Percentiles rank a stretch among this genome's conserved stretches.
phyloP scores from a whole-genome alignment of 2,888 invertebrate genomes.

The Nycteola revayana region DNA sequence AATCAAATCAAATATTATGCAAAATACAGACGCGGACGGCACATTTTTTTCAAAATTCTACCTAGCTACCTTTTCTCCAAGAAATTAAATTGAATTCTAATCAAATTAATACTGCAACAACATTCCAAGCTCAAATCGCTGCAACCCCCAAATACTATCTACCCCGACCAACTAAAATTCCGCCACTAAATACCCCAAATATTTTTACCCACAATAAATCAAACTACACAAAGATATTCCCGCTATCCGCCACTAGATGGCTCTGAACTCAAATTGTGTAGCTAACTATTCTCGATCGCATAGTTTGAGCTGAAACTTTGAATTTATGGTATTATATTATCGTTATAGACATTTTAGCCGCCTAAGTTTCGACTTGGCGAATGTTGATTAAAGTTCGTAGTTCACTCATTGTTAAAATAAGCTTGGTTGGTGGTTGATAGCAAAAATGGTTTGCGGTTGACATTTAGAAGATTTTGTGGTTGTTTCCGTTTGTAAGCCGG shows the following conservation, averaged over 20 bases:
- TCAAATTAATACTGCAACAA: too few relatives aligned
- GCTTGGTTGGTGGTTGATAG: constrained; percentile 23
- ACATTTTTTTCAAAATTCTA: too few relatives aligned
- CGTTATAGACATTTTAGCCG: constrained; percentile 31
- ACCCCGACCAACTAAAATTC: constrained; percentile 9
- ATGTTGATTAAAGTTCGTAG: constrained; percentile 53
- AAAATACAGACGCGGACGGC: too few relatives aligned
- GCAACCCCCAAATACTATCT: too few relatives aligned
- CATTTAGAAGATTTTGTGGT: constrained; percentile 14
- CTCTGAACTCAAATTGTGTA: constrained; percentile 44
- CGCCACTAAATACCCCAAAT: constrained; percentile 20
- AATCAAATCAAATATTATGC: too few relatives aligned
- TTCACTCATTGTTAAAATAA: constrained; percentile 26
- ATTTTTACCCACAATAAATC: constrained; percentile 40
- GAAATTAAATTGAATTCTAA: background rate
- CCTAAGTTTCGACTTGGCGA: constrained; percentile 39
- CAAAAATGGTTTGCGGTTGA: constrained; percentile 33
- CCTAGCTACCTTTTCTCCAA: too few relatives aligned
- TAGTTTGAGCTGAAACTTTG: constrained; percentile 46
- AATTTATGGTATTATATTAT: constrained; percentile 59
- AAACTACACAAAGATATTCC: constrained; percentile 28
- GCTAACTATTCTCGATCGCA: constrained; percentile 45
- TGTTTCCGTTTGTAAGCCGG: constrained; percentile 7
- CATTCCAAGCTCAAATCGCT: too few relatives aligned
- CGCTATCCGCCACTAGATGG: constrained; percentile 59